phyloP scores from a whole-genome alignment of 2,113 vertebrate species.

The Phalacrocorax aristotelis region DNA sequence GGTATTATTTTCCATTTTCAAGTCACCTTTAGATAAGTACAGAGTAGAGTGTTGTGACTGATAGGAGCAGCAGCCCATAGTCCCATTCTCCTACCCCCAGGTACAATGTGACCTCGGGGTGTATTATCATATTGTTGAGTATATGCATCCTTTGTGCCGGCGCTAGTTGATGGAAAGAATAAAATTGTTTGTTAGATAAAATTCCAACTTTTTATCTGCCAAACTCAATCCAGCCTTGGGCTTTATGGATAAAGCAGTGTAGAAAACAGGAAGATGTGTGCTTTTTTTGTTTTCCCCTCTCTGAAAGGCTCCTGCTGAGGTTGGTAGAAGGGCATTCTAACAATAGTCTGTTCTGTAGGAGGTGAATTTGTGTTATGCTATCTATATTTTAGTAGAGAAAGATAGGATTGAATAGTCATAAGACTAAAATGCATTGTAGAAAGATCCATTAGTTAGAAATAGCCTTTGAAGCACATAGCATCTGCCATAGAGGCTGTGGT shows the following conservation, averaged over 20 bases:
- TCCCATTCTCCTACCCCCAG: not conserved
- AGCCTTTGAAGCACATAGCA: constrained; percentile 23
- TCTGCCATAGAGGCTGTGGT: not conserved
- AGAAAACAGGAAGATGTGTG: constrained; percentile 2
- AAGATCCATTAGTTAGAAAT: constrained; percentile 38
- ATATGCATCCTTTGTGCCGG: not conserved
- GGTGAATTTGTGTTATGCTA: constrained; percentile 38
- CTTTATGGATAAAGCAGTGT: not conserved
- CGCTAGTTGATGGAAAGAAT: not conserved
- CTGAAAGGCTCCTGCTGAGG: constrained; percentile 1
- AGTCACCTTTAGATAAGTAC: not conserved
- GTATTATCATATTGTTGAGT: not conserved
- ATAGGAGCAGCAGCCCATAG: not conserved
- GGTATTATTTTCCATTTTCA: not conserved
- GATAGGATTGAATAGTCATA: constrained; percentile 18
- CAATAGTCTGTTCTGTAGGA: constrained; percentile 37
- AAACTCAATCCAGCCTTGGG: not conserved
- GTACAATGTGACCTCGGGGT: not conserved
- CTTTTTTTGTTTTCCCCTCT: not conserved
- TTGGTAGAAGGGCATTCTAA: constrained; percentile 52
- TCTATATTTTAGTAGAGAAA: constrained; percentile 55
- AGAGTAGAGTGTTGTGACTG: not conserved
- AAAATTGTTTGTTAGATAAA: not conserved
- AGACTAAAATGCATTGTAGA: constrained; percentile 9
- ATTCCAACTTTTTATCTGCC: not conserved